phyloP scores from a whole-genome alignment of 2,888 invertebrate genomes.

The Diarsia mendica region DNA sequence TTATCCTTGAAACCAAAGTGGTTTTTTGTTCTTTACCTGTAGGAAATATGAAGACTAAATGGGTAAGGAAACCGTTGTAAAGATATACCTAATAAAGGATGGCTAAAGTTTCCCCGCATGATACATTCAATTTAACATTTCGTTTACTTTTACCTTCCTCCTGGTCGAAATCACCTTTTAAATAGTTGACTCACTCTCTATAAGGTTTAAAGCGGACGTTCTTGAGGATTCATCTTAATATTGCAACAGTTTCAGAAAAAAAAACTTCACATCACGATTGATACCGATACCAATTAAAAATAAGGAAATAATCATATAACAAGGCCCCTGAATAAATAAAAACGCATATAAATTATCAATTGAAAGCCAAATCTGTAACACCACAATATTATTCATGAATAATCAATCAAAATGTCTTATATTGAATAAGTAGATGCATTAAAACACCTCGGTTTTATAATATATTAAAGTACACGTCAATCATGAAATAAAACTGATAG shows the following conservation, averaged over 20 bases:
- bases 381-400: slow-evolving; percentile 21
- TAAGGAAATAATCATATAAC: slow-evolving; percentile 55
- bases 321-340: slow-evolving; percentile 32
- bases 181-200: background rate
- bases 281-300: slow-evolving; percentile 36
- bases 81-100: background rate
- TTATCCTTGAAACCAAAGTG: background rate
- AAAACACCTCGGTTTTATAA: slow-evolving; percentile 16
- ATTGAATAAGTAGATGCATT: slow-evolving; percentile 13
- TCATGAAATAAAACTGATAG: slow-evolving; percentile 41
- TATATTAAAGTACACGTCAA: slow-evolving; percentile 37
- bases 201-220: slow-evolving; percentile 2
- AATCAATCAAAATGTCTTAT: slow-evolving; percentile 26
- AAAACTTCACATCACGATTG: slow-evolving; percentile 23
- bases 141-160: background rate
- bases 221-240: slow-evolving; percentile 17
- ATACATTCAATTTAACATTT: background rate
- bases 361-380: slow-evolving; percentile 34
- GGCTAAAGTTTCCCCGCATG: background rate
- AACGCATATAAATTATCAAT: slow-evolving; percentile 25
- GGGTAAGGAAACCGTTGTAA: background rate
- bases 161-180: background rate
- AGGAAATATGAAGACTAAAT: background rate
- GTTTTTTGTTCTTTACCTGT: background rate
- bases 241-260: slow-evolving; percentile 40